These are phyloP conservation scores for Ectropis crepuscularia DNA, from an alignment of 2,888 invertebrate species.

Conservation along the genomic window DNA sequence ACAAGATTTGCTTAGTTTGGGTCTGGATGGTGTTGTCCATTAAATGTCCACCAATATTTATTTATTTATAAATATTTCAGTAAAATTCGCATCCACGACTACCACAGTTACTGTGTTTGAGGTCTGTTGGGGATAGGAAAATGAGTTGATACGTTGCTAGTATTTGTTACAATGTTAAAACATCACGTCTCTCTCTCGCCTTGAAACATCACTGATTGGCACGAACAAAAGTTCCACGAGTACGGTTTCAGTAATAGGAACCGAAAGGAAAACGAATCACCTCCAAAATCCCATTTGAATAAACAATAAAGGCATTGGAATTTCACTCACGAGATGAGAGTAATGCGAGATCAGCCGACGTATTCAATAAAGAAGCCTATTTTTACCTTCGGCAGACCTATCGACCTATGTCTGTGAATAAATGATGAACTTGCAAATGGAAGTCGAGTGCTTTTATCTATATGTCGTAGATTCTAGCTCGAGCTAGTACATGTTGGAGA, in stretches of 20 bases:
- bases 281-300: slow-evolving; percentile 31
- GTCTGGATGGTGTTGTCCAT: no score
- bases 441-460: slow-evolving; percentile 26
- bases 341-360: slow-evolving; percentile 39
- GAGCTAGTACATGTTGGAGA: slow-evolving; percentile 9
- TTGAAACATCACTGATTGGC: not conserved
- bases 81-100: no score
- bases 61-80: no score
- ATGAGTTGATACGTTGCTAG: no score
- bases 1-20: no score
- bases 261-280: slow-evolving; percentile 21
- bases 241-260: slow-evolving; percentile 18
- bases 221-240: not conserved
- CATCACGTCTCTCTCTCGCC: no score
- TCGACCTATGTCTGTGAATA: slow-evolving; percentile 56
- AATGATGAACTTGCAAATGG: slow-evolving; percentile 61
- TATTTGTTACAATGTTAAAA: no score
- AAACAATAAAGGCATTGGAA: slow-evolving; percentile 39
- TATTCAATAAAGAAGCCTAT: slow-evolving; percentile 54
- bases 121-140: no score
- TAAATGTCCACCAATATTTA: no score
- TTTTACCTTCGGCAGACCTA: slow-evolving; percentile 50
- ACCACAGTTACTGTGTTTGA: no score
- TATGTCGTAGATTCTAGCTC: slow-evolving; percentile 16
- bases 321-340: slow-evolving; percentile 42